Base-by-base conservation (phyloP, 2,113 vertebrate species). In the Irena cyanogastra region DNA sequence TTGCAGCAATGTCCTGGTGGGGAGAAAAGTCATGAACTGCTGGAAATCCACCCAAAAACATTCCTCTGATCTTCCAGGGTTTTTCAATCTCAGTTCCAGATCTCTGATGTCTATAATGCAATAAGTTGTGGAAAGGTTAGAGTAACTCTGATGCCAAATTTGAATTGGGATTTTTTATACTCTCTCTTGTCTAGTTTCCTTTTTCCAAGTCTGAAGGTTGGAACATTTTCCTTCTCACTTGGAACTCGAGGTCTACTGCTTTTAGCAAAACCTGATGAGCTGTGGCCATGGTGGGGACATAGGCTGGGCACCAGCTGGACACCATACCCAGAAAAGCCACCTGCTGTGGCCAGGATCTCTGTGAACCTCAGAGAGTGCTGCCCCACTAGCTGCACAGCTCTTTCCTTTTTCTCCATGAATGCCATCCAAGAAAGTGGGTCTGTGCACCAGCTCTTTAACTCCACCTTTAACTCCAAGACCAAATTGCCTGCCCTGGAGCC, bases 11-110 rank as follows among this genome's bases (percentile, higher is more conserved):
- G n/a, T 37, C 59, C 30, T 4, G 14, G n/a, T 47, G 16, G 59
- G 72, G 44, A 19, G 88, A 44, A 56, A 35, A 27, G 72, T 71
- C 9, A 53, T 54, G 41, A 94, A 80, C 91, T 77, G 30, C 41
- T 94, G 70, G 64, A 95, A 96, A 91, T 59, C 30, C 50, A 95
- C 69, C 52, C 69, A 39, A 37, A 92, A 95, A 76, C 53, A 83
- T 75, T 22, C 23, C 57, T 45, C 37, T 88, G n/a, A 66, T 70
- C 30, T 93, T 95, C 63, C 82, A 91, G 56, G 37, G 11, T 39
- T 88, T 87, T 94, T 77, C 27, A 75, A 24, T 69, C 28, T 87
- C 33, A 78, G 84, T 87, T 94, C 54, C 71, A 94, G 82, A 86
- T 79, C 45, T 64, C 47, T 70, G 92, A 87, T 49, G 39, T 83